Evolutionary conservation across 2,888 invertebrate species (phyloP), one percentile per base, ranked within the genome.

Genomic region (Timema podura): DNA sequence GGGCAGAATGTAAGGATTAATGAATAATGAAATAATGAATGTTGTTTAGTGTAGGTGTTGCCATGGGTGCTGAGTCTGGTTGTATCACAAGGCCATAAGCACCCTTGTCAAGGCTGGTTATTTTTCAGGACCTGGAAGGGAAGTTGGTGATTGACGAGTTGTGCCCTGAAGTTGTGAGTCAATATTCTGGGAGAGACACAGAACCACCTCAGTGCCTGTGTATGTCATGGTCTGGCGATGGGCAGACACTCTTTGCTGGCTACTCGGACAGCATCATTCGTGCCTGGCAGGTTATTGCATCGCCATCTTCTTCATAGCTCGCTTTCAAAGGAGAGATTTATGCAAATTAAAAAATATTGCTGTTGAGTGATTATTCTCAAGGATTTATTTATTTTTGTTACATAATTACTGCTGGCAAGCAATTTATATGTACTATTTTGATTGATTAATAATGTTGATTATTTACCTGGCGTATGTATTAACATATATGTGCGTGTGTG

Each of bases 111-210:
- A 30, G 30, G 2, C 2, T 30, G 30, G 30, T 30, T 73, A 71
- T 69, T 70, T 77, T 79, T 64, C 80, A 91, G 91, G 98, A 99
- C 86, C 87, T 99, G 83, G 98, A 99, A 85, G 96, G 95, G 85
- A 99, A 99, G 87, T 95, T 96, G 82, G 95, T 98, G 88, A 97
- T 99, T 76, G 98, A 99, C 82, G 98, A 99, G 83, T 88, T 99
- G 76, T 91, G 92, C 79, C 96, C 96, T n/a, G 98, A 98, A 80
- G 93, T 98, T 76, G 91, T 96, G 72, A 76, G 78, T 74, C 85
- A 84, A 79, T 86, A 88, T 71, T 87, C 89, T 78, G 79, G 77
- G 75, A 85, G 85, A 70, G 96, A 96, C 83, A 89, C 93, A 67
- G 95, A 95, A 79, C 95, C 95, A 76, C 97, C 98, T 65, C 93